Evolutionary conservation across 2,888 invertebrate genomes (phyloP).

Genomic region (Cerceris ruficornis): DNA sequence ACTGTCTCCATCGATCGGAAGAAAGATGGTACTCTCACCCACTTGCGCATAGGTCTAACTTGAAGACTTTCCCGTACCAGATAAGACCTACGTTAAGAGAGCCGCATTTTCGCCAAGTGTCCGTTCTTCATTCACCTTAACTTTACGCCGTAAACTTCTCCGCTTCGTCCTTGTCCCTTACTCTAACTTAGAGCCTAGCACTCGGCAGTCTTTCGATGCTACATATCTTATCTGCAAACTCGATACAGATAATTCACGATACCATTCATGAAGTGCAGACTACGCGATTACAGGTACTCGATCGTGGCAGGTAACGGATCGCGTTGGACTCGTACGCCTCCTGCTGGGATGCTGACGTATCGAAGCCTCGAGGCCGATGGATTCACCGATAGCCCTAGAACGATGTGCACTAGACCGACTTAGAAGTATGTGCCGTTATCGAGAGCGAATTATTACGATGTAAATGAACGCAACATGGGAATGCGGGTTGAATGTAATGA

Average conservation of each 20-base stretch:
- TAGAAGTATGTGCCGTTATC: conserved; percentile 9
- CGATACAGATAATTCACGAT: neutral
- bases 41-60: no score
- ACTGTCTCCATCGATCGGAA: no score
- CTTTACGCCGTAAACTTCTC: no score
- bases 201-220: neutral
- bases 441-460: conserved; percentile 16
- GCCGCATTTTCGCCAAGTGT: no score
- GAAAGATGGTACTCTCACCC: no score
- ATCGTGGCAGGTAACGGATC: neutral
- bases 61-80: no score
- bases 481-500: no score
- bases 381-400: conserved; percentile 18
- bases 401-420: neutral
- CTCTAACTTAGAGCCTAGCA: no score
- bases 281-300: conserved; percentile 6
- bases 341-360: conserved; percentile 20
- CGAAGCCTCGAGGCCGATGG: conserved; percentile 2
- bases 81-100: no score
- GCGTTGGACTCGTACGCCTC: conserved; percentile 4
- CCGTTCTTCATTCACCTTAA: no score
- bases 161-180: no score
- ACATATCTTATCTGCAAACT: neutral
- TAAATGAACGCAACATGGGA: no score
- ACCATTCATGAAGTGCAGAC: conserved; percentile 1